Conservation (phyloP, 2,113 vertebrate genomes). For the Chinchilla lanigera region DNA sequence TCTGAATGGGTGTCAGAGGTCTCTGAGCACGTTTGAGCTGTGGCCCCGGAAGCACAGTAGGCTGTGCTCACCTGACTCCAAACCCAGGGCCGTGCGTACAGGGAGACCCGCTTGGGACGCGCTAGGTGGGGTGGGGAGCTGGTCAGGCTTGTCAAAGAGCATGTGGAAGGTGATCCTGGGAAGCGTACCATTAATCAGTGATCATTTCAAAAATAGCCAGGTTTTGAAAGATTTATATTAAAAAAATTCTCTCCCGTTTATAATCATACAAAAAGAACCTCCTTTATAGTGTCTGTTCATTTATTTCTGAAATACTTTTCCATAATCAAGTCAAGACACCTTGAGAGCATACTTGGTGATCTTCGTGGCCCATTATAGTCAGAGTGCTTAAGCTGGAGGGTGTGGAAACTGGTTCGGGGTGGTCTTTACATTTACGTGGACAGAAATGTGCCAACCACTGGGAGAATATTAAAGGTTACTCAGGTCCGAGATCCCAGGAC, state of each 20-base stretch:
- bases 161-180: neutral
- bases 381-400: neutral
- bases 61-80: neutral
- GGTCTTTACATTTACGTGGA: neutral
- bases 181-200: neutral
- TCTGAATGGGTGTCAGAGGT: neutral
- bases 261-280: conserved; percentile 1
- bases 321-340: neutral
- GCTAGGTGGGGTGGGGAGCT: neutral
- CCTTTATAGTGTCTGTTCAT: neutral
- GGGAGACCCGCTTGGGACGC: neutral
- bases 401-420: neutral
- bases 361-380: neutral
- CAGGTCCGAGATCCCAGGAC: neutral
- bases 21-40: neutral
- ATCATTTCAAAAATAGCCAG: neutral
- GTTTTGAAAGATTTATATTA: neutral
- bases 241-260: neutral
- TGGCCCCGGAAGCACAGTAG: neutral
- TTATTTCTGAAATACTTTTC: conserved; percentile 24
- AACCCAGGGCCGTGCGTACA: neutral
- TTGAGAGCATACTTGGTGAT: neutral
- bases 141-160: neutral
- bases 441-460: neutral
- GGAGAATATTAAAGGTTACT: neutral